Percentiles rank a stretch among this genome's conserved stretches.
Conservation (phyloP, 2,888 invertebrate genomes). For the Scaptomyza parva region DNA sequence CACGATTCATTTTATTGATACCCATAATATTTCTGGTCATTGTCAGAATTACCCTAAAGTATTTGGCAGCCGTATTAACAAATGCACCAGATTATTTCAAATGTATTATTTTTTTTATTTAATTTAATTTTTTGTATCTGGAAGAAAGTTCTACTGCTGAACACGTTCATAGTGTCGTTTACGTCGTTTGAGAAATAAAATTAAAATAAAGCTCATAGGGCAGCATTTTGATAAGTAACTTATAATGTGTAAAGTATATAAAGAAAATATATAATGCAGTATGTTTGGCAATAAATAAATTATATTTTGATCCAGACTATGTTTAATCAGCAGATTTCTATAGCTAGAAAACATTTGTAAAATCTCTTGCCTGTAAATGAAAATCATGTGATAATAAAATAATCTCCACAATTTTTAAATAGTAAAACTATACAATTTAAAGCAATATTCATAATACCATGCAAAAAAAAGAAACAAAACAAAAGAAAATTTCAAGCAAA, state of each 20-base stretch:
- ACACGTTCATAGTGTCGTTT: constrained; percentile 21
- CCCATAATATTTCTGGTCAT: constrained; percentile 7
- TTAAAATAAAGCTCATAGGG: constrained; percentile 17
- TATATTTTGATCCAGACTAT: constrained; percentile 37
- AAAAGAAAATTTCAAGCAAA: constrained; percentile 62
- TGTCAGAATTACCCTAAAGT: constrained; percentile 4
- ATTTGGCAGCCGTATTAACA: constrained; percentile 8
- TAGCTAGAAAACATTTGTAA: constrained; percentile 76
- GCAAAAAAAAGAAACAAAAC: constrained; percentile 40
- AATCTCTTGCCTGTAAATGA: constrained; percentile 84
- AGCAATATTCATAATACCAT: constrained; percentile 75
- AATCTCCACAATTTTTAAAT: constrained; percentile 81
- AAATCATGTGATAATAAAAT: constrained; percentile 84
- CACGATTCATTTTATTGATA: neutral
- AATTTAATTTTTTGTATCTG: neutral
- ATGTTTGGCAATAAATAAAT: constrained; percentile 50
- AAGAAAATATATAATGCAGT: constrained; percentile 30
- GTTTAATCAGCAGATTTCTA: constrained; percentile 59
- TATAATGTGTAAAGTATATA: constrained; percentile 41
- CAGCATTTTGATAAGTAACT: constrained; percentile 53
- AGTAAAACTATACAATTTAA: constrained; percentile 76
- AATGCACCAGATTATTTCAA: constrained; percentile 6
- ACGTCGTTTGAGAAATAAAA: constrained; percentile 2
- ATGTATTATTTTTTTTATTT: constrained; percentile 17
- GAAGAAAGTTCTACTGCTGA: constrained; percentile 2